phyloP scores from a whole-genome alignment of 2,888 invertebrate genomes.

The Byasa hedistus region DNA sequence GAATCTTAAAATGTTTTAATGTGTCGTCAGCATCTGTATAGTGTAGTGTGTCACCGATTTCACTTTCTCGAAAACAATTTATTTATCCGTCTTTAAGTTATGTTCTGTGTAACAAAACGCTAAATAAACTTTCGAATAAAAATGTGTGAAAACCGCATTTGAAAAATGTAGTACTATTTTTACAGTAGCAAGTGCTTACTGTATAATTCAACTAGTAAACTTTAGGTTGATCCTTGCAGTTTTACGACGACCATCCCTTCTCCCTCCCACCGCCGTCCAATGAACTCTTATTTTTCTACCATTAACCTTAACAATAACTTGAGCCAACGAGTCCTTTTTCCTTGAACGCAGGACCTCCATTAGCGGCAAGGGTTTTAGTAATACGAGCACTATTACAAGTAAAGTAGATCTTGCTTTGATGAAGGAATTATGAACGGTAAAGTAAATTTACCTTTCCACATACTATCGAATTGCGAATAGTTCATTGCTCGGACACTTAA shows the following conservation, averaged over 20 bases:
- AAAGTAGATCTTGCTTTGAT: conserved; percentile 26
- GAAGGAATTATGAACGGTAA: conserved; percentile 21
- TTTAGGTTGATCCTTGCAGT: conserved; percentile 3
- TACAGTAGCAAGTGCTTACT: too few relatives aligned
- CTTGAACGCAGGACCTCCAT: conserved; percentile 29
- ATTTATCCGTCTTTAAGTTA: too few relatives aligned
- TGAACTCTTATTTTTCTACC: conserved; percentile 26
- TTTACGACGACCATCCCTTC: neutral
- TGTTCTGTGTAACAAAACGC: too few relatives aligned
- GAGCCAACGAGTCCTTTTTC: conserved; percentile 26
- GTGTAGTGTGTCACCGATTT: too few relatives aligned
- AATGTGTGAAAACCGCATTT: too few relatives aligned
- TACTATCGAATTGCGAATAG: neutral
- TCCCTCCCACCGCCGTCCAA: neutral
- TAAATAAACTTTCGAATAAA: too few relatives aligned
- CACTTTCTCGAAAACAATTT: too few relatives aligned
- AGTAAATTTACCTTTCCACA: conserved; percentile 4
- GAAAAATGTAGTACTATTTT: too few relatives aligned
- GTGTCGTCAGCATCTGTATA: too few relatives aligned
- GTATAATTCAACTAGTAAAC: neutral
- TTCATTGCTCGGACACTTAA: neutral
- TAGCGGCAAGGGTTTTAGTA: conserved; percentile 28
- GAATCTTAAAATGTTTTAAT: too few relatives aligned
- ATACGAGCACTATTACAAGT: conserved; percentile 10
- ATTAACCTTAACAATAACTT: conserved; percentile 28